Conservation (phyloP, 2,888 invertebrate genomes). For the Pollenia amentaria region DNA sequence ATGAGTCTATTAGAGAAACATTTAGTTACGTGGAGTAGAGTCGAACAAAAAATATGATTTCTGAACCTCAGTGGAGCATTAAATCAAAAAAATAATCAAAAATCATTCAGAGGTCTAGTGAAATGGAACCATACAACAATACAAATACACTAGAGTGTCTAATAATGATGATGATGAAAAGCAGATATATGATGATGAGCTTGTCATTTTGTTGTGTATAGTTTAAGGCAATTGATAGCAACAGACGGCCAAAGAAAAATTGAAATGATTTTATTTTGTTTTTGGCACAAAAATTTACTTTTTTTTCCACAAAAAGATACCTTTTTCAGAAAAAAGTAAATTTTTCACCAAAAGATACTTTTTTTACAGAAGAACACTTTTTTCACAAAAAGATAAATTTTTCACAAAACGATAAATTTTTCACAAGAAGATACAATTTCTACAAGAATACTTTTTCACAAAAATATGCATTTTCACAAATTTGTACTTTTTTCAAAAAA, state of each 20-base stretch:
- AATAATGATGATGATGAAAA: constrained; percentile 16
- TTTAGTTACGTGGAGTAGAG: constrained; percentile 30
- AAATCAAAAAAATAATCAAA: constrained; percentile 75
- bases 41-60: constrained; percentile 46
- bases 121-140: constrained; percentile 59
- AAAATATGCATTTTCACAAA: too few species aligned
- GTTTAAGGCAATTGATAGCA: not conserved
- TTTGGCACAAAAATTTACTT: not conserved
- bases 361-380: too few species aligned
- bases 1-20: constrained; percentile 51
- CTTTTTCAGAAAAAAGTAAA: too few species aligned
- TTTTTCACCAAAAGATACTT: too few species aligned
- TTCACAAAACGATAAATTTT: too few species aligned
- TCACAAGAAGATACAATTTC: too few species aligned
- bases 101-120: constrained; percentile 71
- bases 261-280: not conserved
- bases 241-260: not conserved
- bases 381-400: too few species aligned
- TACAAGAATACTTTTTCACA: too few species aligned
- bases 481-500: too few species aligned
- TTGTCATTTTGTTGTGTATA: not conserved
- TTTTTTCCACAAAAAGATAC: too few species aligned
- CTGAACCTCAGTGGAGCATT: constrained; percentile 75
- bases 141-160: constrained; percentile 21
- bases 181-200: not conserved